Percentiles rank a stretch among this genome's conserved stretches.
phyloP scores from a whole-genome alignment of 2,113 vertebrate species.

The Tragelaphus strepsiceros region DNA sequence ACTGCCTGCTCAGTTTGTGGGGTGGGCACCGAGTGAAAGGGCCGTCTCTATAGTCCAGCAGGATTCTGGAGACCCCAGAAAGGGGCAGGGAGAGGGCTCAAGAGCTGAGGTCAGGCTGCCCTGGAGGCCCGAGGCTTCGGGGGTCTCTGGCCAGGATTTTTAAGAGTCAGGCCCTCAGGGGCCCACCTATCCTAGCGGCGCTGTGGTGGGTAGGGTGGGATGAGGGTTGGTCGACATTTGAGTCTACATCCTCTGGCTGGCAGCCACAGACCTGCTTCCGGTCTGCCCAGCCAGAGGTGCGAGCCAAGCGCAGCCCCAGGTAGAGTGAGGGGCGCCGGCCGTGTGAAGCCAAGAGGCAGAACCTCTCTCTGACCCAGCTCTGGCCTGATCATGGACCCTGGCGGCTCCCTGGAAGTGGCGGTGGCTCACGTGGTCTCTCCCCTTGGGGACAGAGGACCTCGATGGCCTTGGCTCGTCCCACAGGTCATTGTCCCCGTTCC shows the following conservation, averaged over 20 bases:
- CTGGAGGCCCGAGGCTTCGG: not conserved
- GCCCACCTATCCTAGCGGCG: rapidly evolving
- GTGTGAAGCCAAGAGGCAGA: rapidly evolving
- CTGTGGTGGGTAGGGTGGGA: rapidly evolving
- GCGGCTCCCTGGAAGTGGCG: rapidly evolving
- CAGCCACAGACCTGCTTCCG: rapidly evolving
- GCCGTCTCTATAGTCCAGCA: rapidly evolving
- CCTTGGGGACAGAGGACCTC: not conserved
- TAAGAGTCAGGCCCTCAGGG: not conserved
- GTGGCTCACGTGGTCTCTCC: rapidly evolving
- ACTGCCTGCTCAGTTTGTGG: not conserved
- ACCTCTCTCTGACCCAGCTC: not conserved
- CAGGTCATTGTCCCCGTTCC: rapidly evolving
- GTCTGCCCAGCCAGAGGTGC: not conserved
- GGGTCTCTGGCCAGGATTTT: not conserved
- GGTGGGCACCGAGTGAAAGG: not conserved
- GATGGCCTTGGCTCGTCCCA: not conserved
- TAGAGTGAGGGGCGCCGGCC: rapidly evolving
- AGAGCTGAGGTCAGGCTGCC: not conserved
- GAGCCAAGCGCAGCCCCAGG: not conserved
- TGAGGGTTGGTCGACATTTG: rapidly evolving
- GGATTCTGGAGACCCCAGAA: not conserved
- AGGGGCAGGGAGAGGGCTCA: rapidly evolving
- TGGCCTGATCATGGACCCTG: rapidly evolving
- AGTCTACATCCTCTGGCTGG: not conserved